Evolutionary conservation across 2,888 invertebrate genomes (phyloP).

Genomic region (Phragmatobia fuliginosa): DNA sequence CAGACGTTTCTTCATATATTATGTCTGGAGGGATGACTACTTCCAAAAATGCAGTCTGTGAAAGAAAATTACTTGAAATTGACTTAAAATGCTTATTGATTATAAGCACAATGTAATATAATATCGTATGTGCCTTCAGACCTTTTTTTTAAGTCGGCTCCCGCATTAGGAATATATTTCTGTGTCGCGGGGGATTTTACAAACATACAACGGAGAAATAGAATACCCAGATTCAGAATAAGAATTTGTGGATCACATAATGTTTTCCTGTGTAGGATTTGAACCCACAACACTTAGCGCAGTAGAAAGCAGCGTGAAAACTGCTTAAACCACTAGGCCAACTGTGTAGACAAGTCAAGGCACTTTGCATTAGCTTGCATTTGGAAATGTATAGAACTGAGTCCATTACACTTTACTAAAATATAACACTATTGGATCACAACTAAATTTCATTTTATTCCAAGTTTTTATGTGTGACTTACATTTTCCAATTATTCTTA

Average conservation of each 20-base stretch:
- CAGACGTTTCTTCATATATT: slow-evolving; percentile 95
- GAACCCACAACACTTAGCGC: too few relatives aligned
- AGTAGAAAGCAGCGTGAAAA: too few relatives aligned
- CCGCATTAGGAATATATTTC: too few relatives aligned
- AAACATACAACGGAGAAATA: too few relatives aligned
- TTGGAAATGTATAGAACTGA: slow-evolving; percentile 24
- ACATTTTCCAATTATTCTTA: too few relatives aligned
- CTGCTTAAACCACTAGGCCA: too few relatives aligned
- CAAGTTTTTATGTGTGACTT: neutral
- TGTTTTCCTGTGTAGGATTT: too few relatives aligned
- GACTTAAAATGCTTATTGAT: neutral
- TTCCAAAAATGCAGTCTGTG: slow-evolving; percentile 94
- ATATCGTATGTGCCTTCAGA: slow-evolving; percentile 17
- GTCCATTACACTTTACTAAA: slow-evolving; percentile 18
- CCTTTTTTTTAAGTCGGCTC: too few relatives aligned
- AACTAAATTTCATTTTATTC: neutral
- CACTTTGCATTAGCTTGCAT: slow-evolving; percentile 21
- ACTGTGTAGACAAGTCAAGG: too few relatives aligned
- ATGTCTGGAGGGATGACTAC: slow-evolving; percentile 97
- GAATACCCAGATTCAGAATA: too few relatives aligned
- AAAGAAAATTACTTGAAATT: slow-evolving; percentile 17
- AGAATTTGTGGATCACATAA: too few relatives aligned
- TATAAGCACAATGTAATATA: slow-evolving; percentile 14
- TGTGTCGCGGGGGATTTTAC: too few relatives aligned
- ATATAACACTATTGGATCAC: neutral